Evolutionary conservation across 2,888 invertebrate genomes (phyloP).

Genomic region (Sesamia inferens): DNA sequence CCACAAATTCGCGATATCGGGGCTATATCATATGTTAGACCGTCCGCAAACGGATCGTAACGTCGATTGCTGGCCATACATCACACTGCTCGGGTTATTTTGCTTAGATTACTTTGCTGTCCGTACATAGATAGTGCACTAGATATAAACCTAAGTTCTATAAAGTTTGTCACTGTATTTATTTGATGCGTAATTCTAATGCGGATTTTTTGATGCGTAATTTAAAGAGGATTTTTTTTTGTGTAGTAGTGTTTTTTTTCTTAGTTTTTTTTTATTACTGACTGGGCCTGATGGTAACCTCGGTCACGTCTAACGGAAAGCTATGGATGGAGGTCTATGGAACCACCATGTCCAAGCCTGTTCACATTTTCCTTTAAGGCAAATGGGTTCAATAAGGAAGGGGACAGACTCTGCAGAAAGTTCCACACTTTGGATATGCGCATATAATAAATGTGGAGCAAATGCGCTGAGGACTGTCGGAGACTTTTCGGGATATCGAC

Average conservation of each 20-base stretch:
- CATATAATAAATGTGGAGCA: neutral
- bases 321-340: neutral
- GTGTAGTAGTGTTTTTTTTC: too few species aligned
- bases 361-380: neutral
- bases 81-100: conserved; percentile 53
- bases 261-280: neutral
- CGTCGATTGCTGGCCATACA: conserved; percentile 65
- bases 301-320: neutral
- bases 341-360: neutral
- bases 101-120: conserved; percentile 41
- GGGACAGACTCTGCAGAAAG: neutral
- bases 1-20: conserved; percentile 44
- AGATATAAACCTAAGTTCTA: neutral
- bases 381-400: neutral
- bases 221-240: too few species aligned
- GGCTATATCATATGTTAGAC: conserved; percentile 49
- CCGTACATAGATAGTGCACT: conserved; percentile 6
- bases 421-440: neutral
- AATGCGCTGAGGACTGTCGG: neutral
- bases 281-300: neutral
- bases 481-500: neutral
- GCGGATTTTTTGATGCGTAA: too few species aligned
- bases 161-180: conserved; percentile 10
- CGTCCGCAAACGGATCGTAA: conserved; percentile 59
- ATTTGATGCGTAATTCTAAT: neutral